Conservation (phyloP, 2,888 invertebrate genomes). For the Morpho achilles region DNA sequence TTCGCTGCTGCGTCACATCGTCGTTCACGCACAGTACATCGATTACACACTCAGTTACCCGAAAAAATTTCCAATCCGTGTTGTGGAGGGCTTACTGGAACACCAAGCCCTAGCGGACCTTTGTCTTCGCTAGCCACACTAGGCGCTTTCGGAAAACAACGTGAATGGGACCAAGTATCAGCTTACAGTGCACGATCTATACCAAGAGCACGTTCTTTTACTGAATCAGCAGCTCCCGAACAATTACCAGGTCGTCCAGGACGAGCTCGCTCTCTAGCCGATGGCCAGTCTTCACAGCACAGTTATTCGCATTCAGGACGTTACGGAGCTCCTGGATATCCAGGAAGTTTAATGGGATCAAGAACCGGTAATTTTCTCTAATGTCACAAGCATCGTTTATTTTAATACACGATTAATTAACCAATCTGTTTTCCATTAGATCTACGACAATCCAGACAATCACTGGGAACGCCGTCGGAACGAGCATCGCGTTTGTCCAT, state of each 20-base stretch:
- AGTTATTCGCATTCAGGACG: conserved; percentile 92
- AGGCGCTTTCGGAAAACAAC: conserved; percentile 90
- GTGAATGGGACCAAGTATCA: conserved; percentile 87
- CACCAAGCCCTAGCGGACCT: conserved; percentile 88
- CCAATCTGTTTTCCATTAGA: conserved; percentile 68
- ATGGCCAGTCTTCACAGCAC: conserved; percentile 91
- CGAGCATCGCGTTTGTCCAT: conserved; percentile 88
- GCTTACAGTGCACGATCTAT: conserved; percentile 94
- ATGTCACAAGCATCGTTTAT: background rate
- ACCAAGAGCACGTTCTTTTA: conserved; percentile 91
- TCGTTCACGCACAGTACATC: conserved; percentile 87
- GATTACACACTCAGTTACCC: conserved; percentile 82
- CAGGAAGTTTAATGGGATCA: conserved; percentile 81
- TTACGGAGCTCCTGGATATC: conserved; percentile 86
- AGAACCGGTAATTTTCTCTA: conserved; percentile 50
- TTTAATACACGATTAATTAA: conserved; percentile 1
- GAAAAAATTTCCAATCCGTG: conserved; percentile 89
- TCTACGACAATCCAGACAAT: conserved; percentile 91
- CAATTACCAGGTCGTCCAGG: conserved; percentile 89
- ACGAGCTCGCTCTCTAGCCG: conserved; percentile 89
- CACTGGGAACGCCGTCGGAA: conserved; percentile 89
- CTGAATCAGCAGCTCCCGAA: conserved; percentile 80
- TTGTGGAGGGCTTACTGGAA: conserved; percentile 84
- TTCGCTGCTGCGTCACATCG: conserved; percentile 92
- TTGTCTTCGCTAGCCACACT: conserved; percentile 90